Base-by-base conservation (phyloP, 2,888 invertebrate genomes). In the Mythimna impura region DNA sequence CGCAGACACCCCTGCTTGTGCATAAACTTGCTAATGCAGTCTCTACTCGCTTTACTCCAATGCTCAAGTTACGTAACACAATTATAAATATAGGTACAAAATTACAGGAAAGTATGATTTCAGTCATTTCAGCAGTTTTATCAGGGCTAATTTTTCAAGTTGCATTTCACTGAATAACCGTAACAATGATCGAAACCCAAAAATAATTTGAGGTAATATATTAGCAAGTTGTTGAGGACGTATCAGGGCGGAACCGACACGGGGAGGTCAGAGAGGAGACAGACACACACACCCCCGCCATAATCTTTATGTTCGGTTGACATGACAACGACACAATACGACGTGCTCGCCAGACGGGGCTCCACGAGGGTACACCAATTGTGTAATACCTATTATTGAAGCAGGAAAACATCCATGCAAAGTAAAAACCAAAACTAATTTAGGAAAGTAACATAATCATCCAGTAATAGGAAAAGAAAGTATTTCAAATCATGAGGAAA, bases 1-100 rank as follows among this genome's bases (percentile, higher is more conserved):
- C 94, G 94, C 94, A 94, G 87, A 79, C 81, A 76, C 81, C 81
- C 84, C 79, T 77, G 86, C 71, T 82, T 77, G 81, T 85, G 84
- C 85, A 88, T 78, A 80, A 82, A 80, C 79, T 84, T 76, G 84
- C 82, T 78, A 80, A 83, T 91, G 89, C 90, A 89, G 82, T 80
- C 22, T 55, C 40, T 61, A 54, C 57, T 52, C 71, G 82, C 80
- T 87, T 67, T 70, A 60, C 86, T 84, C 80, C 75, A 66, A 73
- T 80, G 78, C 67, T 82, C 66, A 73, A 72, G 63, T 82, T 83
- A 81, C 74, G 75, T 81, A 83, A 73, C 20, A 34, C 8, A 60
- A 25, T 55, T 55, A n/a, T 62, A 78, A 20, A 17, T 62, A 47
- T 47, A 57, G 17, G n/a, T 58, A 52, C 6, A 40, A 22, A 12